Evolutionary conservation across 2,888 invertebrate genomes (phyloP).

Genomic region (Pegoplata infirma): DNA sequence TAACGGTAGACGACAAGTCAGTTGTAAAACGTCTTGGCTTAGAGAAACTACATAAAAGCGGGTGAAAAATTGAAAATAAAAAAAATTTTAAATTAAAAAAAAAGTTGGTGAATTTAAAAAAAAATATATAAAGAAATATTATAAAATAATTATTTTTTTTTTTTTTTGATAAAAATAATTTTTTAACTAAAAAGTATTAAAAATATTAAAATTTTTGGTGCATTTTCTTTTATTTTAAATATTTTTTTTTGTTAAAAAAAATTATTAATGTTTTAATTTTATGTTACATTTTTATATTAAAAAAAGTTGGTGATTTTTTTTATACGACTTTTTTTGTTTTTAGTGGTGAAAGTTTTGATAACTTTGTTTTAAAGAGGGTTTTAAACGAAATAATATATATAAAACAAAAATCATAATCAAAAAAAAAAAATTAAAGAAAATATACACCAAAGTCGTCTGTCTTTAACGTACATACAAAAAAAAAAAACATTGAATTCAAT

Average conservation of each 20-base stretch:
- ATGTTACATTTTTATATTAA: neutral
- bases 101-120: neutral
- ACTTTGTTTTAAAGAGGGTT: conserved; percentile 45
- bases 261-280: conserved; percentile 1
- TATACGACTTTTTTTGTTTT: conserved; percentile 19
- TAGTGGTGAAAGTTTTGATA: conserved; percentile 59
- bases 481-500: conserved; percentile 7
- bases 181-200: too few relatives aligned
- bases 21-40: conserved; percentile 63
- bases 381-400: conserved; percentile 19
- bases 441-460: conserved; percentile 13
- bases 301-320: conserved; percentile 10
- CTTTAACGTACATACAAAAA: conserved; percentile 5
- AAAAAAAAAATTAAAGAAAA: conserved; percentile 35
- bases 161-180: neutral
- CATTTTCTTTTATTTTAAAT: too few relatives aligned
- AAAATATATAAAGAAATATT: conserved; percentile 14
- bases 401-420: conserved; percentile 21
- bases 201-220: too few relatives aligned
- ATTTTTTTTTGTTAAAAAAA: too few relatives aligned
- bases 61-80: conserved; percentile 30
- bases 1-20: conserved; percentile 58
- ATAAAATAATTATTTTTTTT: neutral
- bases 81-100: conserved; percentile 6
- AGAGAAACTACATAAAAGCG: conserved; percentile 55